These are phyloP conservation scores for Oryzias woworae DNA, from an alignment of 2,113 vertebrate genomes.

Conservation along the genomic window DNA sequence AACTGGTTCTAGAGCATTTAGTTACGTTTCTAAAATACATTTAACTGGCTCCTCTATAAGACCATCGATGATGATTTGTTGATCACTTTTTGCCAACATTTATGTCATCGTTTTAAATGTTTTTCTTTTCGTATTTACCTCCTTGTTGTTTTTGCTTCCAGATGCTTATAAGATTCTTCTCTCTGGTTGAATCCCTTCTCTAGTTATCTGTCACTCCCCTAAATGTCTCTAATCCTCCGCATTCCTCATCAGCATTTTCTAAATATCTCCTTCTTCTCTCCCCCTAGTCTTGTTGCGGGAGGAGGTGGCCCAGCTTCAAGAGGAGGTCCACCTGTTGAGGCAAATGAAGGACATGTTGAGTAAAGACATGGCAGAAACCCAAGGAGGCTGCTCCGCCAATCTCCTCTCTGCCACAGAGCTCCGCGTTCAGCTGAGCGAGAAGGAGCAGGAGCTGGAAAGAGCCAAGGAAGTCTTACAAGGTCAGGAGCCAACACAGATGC, in stretches of 20 bases:
- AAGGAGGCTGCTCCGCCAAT: slow-evolving; percentile 85
- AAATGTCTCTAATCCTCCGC: background rate
- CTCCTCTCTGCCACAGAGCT: slow-evolving; percentile 91
- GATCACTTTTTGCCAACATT: background rate
- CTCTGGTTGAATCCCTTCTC: background rate
- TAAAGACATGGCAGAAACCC: slow-evolving; percentile 91
- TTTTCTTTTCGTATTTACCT: slow-evolving; percentile 1
- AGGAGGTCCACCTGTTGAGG: slow-evolving; percentile 93
- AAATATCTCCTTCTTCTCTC: slow-evolving; percentile 17
- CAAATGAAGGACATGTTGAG: slow-evolving; percentile 97
- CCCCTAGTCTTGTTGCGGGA: slow-evolving; percentile 86
- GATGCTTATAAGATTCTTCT: background rate
- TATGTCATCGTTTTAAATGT: background rate
- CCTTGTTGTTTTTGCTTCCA: background rate
- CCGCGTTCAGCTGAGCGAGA: slow-evolving; percentile 91
- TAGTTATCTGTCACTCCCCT: background rate
- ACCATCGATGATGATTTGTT: slow-evolving; percentile 10
- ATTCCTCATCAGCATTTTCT: slow-evolving; percentile 17
- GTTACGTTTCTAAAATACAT: slow-evolving; percentile 33
- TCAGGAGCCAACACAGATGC: slow-evolving; percentile 62
- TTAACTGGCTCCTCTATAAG: slow-evolving; percentile 15
- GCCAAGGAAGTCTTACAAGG: slow-evolving; percentile 96
- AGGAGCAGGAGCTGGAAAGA: slow-evolving; percentile 91
- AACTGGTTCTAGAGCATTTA: slow-evolving; percentile 23
- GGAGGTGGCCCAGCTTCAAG: slow-evolving; percentile 93